Evolutionary conservation across 2,888 invertebrate species (phyloP).

Genomic region (Callinectes sapidus): DNA sequence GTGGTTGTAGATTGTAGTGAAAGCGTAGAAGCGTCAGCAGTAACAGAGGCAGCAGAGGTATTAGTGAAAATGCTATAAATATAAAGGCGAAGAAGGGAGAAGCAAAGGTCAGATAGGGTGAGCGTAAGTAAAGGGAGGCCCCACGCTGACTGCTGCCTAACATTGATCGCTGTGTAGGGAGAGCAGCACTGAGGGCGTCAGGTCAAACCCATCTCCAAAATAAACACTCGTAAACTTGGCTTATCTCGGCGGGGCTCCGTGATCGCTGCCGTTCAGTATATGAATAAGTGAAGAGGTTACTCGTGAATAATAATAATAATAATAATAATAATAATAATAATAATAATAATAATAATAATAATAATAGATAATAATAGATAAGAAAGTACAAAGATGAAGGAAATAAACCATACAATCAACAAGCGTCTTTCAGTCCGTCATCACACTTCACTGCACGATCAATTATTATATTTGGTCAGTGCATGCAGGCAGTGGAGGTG

Average conservation of each 20-base stretch:
- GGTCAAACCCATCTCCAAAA: neutral
- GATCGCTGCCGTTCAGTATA: no score
- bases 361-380: neutral
- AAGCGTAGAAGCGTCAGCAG: neutral
- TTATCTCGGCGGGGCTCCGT: no score
- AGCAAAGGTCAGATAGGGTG: neutral
- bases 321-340: slow-evolving; percentile 32
- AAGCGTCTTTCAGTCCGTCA: no score
- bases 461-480: neutral
- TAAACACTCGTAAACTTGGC: no score
- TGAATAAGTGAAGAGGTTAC: no score
- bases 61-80: neutral
- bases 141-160: neutral
- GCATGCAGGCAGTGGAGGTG: neutral
- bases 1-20: neutral
- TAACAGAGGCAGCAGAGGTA: neutral
- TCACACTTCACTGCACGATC: neutral
- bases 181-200: neutral
- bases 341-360: slow-evolving; percentile 1
- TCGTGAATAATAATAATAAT: slow-evolving; percentile 18
- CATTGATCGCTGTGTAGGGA: neutral
- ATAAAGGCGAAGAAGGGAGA: neutral
- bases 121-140: neutral
- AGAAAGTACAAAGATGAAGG: no score
- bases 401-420: no score